A percentile compares a stretch with the other conserved stretches of the same genome.
Conservation (phyloP, 2,888 invertebrate species). For the Mimumesa dahlbomi region DNA sequence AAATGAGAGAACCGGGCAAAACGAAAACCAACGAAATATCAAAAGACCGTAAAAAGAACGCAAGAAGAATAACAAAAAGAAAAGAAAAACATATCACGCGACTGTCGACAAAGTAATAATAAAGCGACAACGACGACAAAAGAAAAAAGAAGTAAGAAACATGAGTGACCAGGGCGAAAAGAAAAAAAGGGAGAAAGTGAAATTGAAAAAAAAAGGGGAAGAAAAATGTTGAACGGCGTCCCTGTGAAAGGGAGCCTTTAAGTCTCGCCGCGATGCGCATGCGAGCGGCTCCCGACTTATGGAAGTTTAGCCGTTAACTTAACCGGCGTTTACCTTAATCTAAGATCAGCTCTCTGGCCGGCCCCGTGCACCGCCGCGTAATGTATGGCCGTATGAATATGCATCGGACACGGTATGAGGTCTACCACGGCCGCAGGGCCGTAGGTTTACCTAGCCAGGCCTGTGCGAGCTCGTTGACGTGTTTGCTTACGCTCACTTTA, state of each 20-base stretch:
- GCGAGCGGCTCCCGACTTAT: slow-evolving; percentile 77
- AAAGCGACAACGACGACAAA: no score
- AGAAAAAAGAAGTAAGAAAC: no score
- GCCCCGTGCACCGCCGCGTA: slow-evolving; percentile 69
- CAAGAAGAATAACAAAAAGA: background rate
- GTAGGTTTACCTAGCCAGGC: no score
- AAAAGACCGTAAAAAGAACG: background rate
- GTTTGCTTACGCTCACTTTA: slow-evolving; percentile 58
- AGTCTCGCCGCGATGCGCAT: slow-evolving; percentile 72
- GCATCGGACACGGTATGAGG: slow-evolving; percentile 78
- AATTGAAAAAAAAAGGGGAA: no score
- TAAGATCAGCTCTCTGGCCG: slow-evolving; percentile 77
- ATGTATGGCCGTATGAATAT: slow-evolving; percentile 80
- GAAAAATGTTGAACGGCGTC: background rate
- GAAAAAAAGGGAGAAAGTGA: no score
- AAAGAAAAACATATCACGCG: no score
- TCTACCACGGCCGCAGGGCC: no score
- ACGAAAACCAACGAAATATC: no score
- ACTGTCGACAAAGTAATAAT: no score
- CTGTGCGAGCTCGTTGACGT: slow-evolving; percentile 43
- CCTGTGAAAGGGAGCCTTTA: slow-evolving; percentile 29
- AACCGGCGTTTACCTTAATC: slow-evolving; percentile 81
- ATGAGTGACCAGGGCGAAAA: no score
- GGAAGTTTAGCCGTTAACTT: slow-evolving; percentile 80
- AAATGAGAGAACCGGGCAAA: no score